Evolutionary conservation across 2,113 vertebrate species (phyloP).

Genomic region (Puntigrus tetrazona): DNA sequence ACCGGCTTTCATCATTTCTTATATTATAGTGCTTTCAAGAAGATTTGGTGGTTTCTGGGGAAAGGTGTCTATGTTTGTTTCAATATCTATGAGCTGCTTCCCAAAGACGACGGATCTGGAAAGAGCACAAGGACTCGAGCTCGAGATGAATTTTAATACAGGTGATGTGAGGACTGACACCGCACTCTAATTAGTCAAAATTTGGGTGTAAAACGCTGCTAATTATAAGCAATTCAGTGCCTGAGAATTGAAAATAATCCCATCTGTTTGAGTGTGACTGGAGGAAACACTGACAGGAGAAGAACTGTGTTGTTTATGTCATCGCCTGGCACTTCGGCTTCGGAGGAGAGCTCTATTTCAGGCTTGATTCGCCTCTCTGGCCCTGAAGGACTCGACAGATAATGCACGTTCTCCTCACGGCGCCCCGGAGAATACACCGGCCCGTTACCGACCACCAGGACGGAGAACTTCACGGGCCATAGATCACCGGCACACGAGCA

Average conservation of each 20-base stretch:
- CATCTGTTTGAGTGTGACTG: conserved; percentile 4
- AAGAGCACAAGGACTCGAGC: background rate
- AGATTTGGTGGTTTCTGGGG: background rate
- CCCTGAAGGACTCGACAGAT: conserved; percentile 34
- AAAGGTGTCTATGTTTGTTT: background rate
- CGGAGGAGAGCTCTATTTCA: conserved; percentile 4
- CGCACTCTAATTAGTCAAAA: background rate
- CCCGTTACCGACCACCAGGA: conserved; percentile 33
- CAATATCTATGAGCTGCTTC: background rate
- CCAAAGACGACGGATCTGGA: background rate
- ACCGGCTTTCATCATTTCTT: background rate
- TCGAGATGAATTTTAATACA: background rate
- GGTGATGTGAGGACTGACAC: background rate
- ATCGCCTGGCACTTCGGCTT: background rate
- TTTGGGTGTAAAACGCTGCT: background rate
- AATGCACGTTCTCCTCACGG: conserved; percentile 17
- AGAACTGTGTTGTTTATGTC: conserved; percentile 16
- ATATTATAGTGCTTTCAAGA: background rate
- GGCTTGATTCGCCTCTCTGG: conserved; percentile 13
- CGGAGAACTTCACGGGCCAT: conserved; percentile 45
- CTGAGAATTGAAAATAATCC: background rate
- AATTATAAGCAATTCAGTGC: background rate
- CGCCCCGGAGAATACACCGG: conserved; percentile 46
- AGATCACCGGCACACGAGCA: conserved; percentile 47
- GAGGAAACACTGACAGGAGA: background rate